A percentile compares a stretch with the other conserved stretches of the same genome.
Conservation (phyloP, 1,140 invertebrate species). For the Drosophila carrolli region DNA sequence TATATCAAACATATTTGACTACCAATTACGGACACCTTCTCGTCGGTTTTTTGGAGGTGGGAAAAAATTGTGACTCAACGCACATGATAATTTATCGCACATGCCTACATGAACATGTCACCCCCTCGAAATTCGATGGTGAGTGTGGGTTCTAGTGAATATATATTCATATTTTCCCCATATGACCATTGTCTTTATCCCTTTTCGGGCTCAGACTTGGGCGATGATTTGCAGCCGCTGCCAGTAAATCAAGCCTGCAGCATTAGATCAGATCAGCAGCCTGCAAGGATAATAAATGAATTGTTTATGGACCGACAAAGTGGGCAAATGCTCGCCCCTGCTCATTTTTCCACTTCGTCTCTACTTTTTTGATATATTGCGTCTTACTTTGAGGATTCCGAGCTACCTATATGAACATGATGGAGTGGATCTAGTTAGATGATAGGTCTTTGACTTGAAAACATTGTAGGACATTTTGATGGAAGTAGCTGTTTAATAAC, state of each 20-base stretch:
- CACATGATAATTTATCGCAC: constrained; percentile 81
- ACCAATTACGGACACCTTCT: constrained; percentile 73
- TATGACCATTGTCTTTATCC: constrained; percentile 69
- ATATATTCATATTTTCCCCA: constrained; percentile 60
- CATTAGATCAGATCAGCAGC: constrained; percentile 75
- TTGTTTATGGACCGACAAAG: constrained; percentile 75
- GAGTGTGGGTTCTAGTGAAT: constrained; percentile 8
- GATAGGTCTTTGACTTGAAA: constrained; percentile 5
- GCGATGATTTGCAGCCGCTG: constrained; percentile 84
- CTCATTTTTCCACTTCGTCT: neutral
- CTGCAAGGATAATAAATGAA: constrained; percentile 79
- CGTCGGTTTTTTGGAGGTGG: constrained; percentile 7
- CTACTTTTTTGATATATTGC: constrained; percentile 36
- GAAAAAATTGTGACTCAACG: constrained; percentile 30
- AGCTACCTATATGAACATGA: constrained; percentile 7
- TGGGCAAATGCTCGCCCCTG: constrained; percentile 20
- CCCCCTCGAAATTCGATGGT: constrained; percentile 7
- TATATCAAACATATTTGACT: constrained; percentile 79
- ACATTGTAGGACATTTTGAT: neutral
- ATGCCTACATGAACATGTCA: constrained; percentile 72
- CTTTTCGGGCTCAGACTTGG: constrained; percentile 42
- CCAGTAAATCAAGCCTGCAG: constrained; percentile 80
- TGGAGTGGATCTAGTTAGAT: constrained; percentile 9
- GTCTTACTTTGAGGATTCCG: constrained; percentile 11
- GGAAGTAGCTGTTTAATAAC: neutral